A percentile compares a stretch with the other conserved stretches of the same genome.
Evolutionary conservation across 2,888 invertebrate genomes (phyloP).

Genomic region (Molanna angustata): DNA sequence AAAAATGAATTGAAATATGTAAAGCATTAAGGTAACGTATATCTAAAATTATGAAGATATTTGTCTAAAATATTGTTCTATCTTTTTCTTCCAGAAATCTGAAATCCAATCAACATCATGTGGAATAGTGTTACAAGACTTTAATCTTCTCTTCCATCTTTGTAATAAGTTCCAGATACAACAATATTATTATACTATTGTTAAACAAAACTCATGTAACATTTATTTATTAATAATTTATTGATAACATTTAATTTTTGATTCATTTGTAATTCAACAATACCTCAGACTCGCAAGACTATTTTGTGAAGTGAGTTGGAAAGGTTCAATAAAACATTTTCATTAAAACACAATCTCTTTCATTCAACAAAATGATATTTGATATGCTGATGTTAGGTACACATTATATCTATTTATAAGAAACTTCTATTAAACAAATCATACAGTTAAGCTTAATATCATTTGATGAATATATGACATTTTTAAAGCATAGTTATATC

Average conservation of each 20-base stretch:
- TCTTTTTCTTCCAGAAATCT: no score
- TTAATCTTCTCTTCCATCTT: conserved; percentile 7
- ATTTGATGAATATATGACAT: no score
- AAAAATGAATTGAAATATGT: no score
- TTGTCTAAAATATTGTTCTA: no score
- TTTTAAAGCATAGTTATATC: no score
- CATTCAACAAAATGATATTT: conserved; percentile 18
- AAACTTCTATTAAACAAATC: no score
- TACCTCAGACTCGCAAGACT: conserved; percentile 19
- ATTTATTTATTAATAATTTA: conserved; percentile 29
- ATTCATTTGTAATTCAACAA: conserved; percentile 28
- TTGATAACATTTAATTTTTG: conserved; percentile 27
- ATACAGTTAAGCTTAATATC: no score
- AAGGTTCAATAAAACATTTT: conserved; percentile 30
- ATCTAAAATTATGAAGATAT: no score
- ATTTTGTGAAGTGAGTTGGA: conserved; percentile 16
- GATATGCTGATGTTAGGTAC: conserved; percentile 14
- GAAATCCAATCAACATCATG: conserved; percentile 3
- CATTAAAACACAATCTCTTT: conserved; percentile 24
- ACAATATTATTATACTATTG: conserved; percentile 11
- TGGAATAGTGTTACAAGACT: conserved; percentile 14
- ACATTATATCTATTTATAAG: no score
- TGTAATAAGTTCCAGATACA: conserved; percentile 22
- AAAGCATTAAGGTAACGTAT: no score
- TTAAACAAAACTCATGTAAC: conserved; percentile 22